phyloP scores from a whole-genome alignment of 2,888 invertebrate genomes.

The Serrognathus titanus region DNA sequence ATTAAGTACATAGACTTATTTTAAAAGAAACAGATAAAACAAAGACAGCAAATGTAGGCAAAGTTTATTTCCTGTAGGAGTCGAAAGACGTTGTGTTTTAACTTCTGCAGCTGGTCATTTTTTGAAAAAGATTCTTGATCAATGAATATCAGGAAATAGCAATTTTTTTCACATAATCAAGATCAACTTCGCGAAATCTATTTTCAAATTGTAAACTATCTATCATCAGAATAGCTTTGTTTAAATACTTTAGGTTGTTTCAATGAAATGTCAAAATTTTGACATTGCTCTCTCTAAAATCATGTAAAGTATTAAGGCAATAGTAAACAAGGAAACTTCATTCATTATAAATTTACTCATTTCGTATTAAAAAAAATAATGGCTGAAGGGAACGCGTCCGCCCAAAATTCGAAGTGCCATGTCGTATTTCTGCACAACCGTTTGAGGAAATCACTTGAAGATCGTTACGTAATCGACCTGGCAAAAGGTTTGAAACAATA shows the following conservation, averaged over 20 bases:
- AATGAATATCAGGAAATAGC: too few species aligned
- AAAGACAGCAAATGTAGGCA: too few species aligned
- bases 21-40: background rate
- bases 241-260: background rate
- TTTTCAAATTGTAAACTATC: too few species aligned
- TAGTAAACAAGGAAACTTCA: background rate
- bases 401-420: constrained; percentile 20
- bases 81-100: too few species aligned
- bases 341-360: background rate
- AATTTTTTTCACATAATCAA: too few species aligned
- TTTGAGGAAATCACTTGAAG: constrained; percentile 35
- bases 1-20: background rate
- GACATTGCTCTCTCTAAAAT: constrained; percentile 13
- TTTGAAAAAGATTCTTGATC: too few species aligned
- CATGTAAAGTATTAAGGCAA: constrained; percentile 14
- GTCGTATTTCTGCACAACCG: constrained; percentile 40
- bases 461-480: constrained; percentile 39
- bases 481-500: constrained; percentile 35
- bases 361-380: constrained; percentile 7
- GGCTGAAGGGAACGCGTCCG: background rate
- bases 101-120: too few species aligned
- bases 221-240: too few species aligned
- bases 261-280: constrained; percentile 10
- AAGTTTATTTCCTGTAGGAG: too few species aligned
- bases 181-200: too few species aligned